Evolutionary conservation across 2,797 vertebrate genomes (phyloP), one percentile per base, ranked within the genome.

Genomic region (Enteromius unitaeniatus): DNA sequence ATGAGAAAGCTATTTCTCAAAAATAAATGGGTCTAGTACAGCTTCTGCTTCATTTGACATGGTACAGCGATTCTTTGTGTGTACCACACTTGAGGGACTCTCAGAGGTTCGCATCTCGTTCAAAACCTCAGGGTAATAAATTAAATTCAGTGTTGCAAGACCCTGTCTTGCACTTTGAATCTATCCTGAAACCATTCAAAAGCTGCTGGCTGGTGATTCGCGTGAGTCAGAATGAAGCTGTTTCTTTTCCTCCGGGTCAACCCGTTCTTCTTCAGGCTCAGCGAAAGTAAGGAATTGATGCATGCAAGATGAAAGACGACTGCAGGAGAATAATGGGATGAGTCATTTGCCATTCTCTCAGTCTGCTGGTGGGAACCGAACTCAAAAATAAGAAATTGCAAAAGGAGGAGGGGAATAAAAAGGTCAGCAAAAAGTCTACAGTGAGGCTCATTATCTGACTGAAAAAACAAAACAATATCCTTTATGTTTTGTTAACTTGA

Each of bases 361-460:
- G 73, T 51, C 47, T 86, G 62, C 74, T 58, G 53, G 64, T 85
- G 11, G 88, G 81, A 87, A 82, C 81, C 78, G 10, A 83, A 83
- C 87, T 88, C 79, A 53, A 73, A 55, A 78, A 85, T 42, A 70
- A 84, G 69, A 84, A 47, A 72, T 26, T 79, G 67, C 78, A 53
- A 49, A 77, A 79, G 62, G 69, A 76, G 53, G n/a, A n/a, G 9
- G 49, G 34, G 8, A 34, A 3, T 19, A 45, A 80, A 13, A 6
- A 58, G 10, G 51, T 70, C 26, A 80, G 21, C 34, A 58, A 37
- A 26, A 55, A 80, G 37, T 26, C 26, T 60, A 28, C 21, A 58
- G 13, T 15, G 64, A 76, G 34, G 51, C 3, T 40, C 51, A 26
- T 37, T 17, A 76, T 40, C 42, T 13, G 10, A 45, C 11, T 45